phyloP scores from a whole-genome alignment of 1,140 invertebrate species.

The Drosophila jambulina region DNA sequence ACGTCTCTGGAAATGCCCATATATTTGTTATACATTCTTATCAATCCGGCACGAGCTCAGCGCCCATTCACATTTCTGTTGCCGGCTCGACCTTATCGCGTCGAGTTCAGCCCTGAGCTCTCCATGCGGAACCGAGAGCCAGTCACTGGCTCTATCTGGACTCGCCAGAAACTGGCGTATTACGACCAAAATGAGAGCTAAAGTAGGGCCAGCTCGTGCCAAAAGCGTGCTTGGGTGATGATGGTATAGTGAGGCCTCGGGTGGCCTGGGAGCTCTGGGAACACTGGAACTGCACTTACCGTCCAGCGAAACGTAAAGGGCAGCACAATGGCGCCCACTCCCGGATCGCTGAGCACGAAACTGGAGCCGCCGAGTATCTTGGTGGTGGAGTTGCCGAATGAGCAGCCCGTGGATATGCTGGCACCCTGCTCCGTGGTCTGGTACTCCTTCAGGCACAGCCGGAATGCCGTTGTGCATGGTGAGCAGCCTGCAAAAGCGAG shows the following conservation, averaged over 20 bases:
- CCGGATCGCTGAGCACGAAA: slow-evolving; percentile 93
- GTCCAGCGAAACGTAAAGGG: slow-evolving; percentile 96
- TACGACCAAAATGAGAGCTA: slow-evolving; percentile 18
- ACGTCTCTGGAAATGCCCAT: slow-evolving; percentile 19
- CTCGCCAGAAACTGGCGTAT: slow-evolving; percentile 18
- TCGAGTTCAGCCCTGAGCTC: slow-evolving; percentile 22
- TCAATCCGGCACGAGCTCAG: slow-evolving; percentile 43
- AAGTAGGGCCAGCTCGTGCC: slow-evolving; percentile 62
- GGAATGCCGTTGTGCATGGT: slow-evolving; percentile 93
- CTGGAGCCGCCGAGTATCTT: slow-evolving; percentile 93
- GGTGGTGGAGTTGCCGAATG: slow-evolving; percentile 95
- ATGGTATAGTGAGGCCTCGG: neutral
- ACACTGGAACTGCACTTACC: slow-evolving; percentile 87
- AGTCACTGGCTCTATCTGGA: slow-evolving; percentile 24
- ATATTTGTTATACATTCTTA: slow-evolving; percentile 22
- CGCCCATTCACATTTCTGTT: slow-evolving; percentile 48
- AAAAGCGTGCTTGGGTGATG: slow-evolving; percentile 60
- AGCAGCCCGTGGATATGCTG: slow-evolving; percentile 90
- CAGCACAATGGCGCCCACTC: slow-evolving; percentile 91
- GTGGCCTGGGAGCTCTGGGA: slow-evolving; percentile 12
- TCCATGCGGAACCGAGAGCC: slow-evolving; percentile 47
- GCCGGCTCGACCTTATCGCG: slow-evolving; percentile 46
- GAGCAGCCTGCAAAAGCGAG: slow-evolving; percentile 80
- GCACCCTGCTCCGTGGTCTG: slow-evolving; percentile 89
- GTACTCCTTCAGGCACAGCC: slow-evolving; percentile 96